Conservation (phyloP, 1,140 invertebrate genomes). For the Rhyzopertha dominica region DNA sequence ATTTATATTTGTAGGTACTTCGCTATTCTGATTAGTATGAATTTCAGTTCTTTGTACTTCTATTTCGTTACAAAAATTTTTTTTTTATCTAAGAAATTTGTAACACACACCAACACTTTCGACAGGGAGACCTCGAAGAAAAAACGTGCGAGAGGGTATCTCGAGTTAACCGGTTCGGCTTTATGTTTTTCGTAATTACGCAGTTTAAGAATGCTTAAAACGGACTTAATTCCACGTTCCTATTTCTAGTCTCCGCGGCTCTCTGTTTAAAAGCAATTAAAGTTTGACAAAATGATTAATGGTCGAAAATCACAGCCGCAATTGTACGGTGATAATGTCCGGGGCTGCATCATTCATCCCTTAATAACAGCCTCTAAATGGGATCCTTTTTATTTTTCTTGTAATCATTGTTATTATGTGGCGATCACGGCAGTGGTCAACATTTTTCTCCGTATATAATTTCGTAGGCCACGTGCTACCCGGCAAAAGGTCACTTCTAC, state of each 20-base stretch:
- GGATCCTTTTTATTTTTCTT: constrained; percentile 11
- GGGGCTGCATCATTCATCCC: constrained; percentile 5
- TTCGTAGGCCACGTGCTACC: no score
- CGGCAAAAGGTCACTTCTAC: no score
- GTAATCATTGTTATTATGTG: constrained; percentile 30
- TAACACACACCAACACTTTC: no score
- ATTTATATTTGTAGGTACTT: no score
- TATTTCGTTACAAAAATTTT: no score
- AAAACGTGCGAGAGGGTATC: no score
- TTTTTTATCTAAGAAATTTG: no score
- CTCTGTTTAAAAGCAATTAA: constrained; percentile 23
- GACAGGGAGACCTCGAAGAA: no score
- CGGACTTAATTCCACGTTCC: constrained; percentile 11
- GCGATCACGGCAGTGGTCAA: constrained; percentile 12
- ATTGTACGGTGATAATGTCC: constrained; percentile 17
- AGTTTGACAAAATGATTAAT: constrained; percentile 34
- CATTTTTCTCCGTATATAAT: no score
- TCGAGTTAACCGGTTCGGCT: constrained; percentile 1
- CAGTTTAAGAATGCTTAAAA: constrained; percentile 13
- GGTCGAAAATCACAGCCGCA: constrained; percentile 20
- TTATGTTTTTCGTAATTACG: constrained; percentile 18
- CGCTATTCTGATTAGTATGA: no score
- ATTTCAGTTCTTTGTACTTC: no score
- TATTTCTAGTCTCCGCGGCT: constrained; percentile 9
- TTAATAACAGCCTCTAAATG: constrained; percentile 19